Evolutionary conservation across 1,140 invertebrate species (phyloP), one percentile per base, ranked within the genome.

Genomic region (Lepeophtheirus salmonis): DNA sequence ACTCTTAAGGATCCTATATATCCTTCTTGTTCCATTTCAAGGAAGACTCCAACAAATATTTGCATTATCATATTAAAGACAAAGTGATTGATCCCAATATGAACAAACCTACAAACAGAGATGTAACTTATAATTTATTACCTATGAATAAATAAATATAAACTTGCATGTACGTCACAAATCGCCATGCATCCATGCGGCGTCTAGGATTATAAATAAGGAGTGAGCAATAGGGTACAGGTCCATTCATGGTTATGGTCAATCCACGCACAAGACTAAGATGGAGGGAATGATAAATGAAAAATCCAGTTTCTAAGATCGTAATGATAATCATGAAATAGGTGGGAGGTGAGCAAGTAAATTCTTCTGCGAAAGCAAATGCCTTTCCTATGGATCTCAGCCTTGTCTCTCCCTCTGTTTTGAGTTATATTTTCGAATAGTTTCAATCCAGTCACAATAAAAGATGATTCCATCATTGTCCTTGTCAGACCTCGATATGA

Each of bases 1-100:
- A 61, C 59, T 22, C 59, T 22, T 12, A 56, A 54, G 81, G 86
- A 90, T 65, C 83, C 81, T 70, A 53, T 12, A 18, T 14, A 55
- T 14, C 59, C 59, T 6, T 54, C 48, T 18, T 61, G 59, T 21
- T 96, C 90, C 81, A 97, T 84, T 72, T 97, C 92, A 55, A 97
- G 69, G 0, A 89, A 88, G 18, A 95, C 79, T 1, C 92, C 92
- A 51, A 97, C 75, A 68, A 94, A 76, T 53, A 97, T 74, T 73
- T 97, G 92, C 50, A 96, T 88, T 16, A 91, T 70, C 14, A 95
- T 73, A 69, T 97, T 97, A 60, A 60, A 60, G 13, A 60, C 48
- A 41, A 60, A 60, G 30, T 60, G 57, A 20, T 41, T 20, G 23
- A 89, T 86, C 54, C 88, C 72, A n/a, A 97, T 74, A 69, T 97